phyloP scores from a whole-genome alignment of 2,797 vertebrate genomes.

The Sardinella longiceps region DNA sequence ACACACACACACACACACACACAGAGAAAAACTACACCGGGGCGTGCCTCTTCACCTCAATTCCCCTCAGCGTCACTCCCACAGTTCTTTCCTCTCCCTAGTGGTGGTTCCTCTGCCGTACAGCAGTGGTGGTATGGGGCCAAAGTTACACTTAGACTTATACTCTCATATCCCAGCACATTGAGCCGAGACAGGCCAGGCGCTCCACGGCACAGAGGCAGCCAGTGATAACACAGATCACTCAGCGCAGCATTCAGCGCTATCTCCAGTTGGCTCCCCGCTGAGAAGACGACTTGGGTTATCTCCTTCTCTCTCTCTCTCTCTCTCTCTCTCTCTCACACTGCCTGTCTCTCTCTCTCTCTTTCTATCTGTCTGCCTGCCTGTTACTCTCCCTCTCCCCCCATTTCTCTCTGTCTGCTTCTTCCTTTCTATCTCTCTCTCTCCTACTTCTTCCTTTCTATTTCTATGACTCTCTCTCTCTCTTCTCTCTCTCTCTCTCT shows the following conservation, averaged over 20 bases:
- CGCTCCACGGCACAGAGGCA: background rate
- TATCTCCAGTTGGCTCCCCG: background rate
- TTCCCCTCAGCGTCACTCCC: background rate
- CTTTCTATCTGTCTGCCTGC: no score
- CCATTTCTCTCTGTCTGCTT: no score
- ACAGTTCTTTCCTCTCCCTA: background rate
- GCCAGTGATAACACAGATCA: background rate
- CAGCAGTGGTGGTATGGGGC: background rate
- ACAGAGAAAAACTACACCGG: conserved; percentile 27
- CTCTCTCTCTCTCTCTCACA: background rate
- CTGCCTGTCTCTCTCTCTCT: no score
- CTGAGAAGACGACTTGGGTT: background rate
- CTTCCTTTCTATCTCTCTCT: no score
- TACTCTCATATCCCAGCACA: background rate
- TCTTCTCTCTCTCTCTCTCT: no score
- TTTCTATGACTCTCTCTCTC: no score
- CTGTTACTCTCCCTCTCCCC: no score
- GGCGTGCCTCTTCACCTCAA: conserved; percentile 10
- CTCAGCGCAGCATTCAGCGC: background rate
- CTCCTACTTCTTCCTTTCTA: no score
- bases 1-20: conserved; percentile 30
- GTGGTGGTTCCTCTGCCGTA: background rate
- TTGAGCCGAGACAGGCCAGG: background rate
- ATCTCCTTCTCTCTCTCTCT: no score
- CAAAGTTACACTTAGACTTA: background rate